These are phyloP conservation scores for Astur gentilis DNA, from an alignment of 2,113 vertebrate genomes.

Conservation along the genomic window DNA sequence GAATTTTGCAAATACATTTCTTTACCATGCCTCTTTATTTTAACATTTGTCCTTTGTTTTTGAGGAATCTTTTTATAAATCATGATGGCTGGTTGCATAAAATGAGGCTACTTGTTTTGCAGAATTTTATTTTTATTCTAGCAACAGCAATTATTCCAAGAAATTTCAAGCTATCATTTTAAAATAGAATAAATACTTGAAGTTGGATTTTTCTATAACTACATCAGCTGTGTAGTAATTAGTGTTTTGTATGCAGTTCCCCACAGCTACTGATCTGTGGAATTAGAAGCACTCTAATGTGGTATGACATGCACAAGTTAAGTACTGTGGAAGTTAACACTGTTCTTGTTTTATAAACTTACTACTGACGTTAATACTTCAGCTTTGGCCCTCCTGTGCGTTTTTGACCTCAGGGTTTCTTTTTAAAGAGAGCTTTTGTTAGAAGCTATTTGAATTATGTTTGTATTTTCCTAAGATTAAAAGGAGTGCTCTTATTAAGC, in stretches of 20 bases:
- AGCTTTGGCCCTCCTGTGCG: conserved; percentile 35
- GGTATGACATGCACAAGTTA: conserved; percentile 43
- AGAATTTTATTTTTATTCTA: not conserved
- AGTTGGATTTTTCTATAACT: not conserved
- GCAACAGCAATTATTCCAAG: not conserved
- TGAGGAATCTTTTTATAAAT: not conserved
- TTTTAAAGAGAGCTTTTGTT: conserved; percentile 64
- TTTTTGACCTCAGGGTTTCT: conserved; percentile 56
- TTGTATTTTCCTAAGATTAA: conserved; percentile 58
- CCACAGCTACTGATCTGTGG: conserved; percentile 27
- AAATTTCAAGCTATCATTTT: not conserved
- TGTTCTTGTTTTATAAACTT: conserved; percentile 64
- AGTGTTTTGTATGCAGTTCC: conserved; percentile 30
- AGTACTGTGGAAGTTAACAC: conserved; percentile 51
- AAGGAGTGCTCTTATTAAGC: conserved; percentile 42
- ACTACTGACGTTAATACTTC: conserved; percentile 40
- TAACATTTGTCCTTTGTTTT: not conserved
- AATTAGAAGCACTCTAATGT: conserved; percentile 54
- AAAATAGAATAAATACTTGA: not conserved
- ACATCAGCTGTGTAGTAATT: conserved; percentile 16
- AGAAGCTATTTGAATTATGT: conserved; percentile 61
- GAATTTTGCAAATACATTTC: not conserved
- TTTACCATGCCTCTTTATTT: not conserved
- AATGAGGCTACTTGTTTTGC: not conserved
- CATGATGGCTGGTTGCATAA: not conserved